phyloP scores from a whole-genome alignment of 2,113 vertebrate genomes.

The Perca fluviatilis region DNA sequence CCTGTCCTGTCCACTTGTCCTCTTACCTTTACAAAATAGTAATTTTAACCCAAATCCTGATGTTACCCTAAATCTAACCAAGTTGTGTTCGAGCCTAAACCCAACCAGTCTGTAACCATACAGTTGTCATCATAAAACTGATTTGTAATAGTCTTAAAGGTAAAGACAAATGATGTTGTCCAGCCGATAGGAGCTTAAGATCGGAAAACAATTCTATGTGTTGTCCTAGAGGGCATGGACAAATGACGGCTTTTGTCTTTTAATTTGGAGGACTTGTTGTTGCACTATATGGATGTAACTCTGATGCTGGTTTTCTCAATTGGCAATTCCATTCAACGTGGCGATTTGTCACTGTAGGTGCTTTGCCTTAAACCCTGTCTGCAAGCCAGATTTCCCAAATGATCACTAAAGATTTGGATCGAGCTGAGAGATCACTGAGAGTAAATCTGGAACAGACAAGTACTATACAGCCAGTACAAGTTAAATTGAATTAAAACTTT shows the following conservation, averaged over 20 bases:
- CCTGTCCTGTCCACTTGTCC: too few species aligned
- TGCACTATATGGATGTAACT: not conserved
- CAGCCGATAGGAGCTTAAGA: not conserved
- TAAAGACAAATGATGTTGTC: not conserved
- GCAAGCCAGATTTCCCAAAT: conserved; percentile 19
- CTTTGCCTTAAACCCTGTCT: not conserved
- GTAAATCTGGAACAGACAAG: not conserved
- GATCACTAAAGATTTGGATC: not conserved
- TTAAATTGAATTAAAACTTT: not conserved
- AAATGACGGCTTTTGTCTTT: not conserved
- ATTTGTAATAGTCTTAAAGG: not conserved
- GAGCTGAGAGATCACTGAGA: not conserved
- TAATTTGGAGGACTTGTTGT: not conserved
- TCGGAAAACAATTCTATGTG: not conserved
- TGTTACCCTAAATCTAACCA: not conserved
- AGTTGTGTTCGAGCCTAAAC: too few species aligned
- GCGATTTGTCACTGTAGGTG: not conserved
- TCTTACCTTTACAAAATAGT: too few species aligned
- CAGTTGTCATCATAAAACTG: not conserved
- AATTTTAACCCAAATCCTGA: not conserved
- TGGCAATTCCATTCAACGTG: not conserved
- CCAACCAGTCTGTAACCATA: too few species aligned
- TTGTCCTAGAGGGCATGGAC: not conserved
- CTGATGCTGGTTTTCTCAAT: not conserved
- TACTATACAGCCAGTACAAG: not conserved